Base-by-base conservation (phyloP, 2,113 vertebrate genomes). In the Nerophis lumbriciformis region DNA sequence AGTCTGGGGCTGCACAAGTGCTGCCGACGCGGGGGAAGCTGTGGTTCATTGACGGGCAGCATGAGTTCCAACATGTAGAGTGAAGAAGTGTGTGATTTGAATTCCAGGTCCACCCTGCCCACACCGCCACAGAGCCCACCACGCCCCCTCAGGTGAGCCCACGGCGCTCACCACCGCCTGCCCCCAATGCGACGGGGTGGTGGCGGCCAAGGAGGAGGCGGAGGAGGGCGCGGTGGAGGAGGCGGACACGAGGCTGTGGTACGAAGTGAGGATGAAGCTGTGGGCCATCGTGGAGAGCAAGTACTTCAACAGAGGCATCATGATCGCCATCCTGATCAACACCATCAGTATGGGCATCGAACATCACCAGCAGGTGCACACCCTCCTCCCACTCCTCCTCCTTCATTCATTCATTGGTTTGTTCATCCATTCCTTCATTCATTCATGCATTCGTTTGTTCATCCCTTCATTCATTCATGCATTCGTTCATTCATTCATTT, bases 341-440 rank as follows among this genome's bases (percentile, higher is more conserved):
- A 98, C 95, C 1, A 92, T 97, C 88, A 98, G 95, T 83, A 98
- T 98, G 96, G 96, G 96, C 71, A 97, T 98, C 0, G 96, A 98
- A 80, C 94, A 98, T 80, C 96, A 98, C 0, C 88, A 98, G 48
- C 95, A 98, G 95, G 96, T 95, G 82, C 81, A 28, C 2, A 10
- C 56, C 13, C 37, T 42, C 13, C 14, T 13, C 6, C 11, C 10
- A 9, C 39, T 8, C 5, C 42, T 45, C 12, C 12, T 12, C 42
- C 42, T 45, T 28, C 28, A 28, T 28, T 28, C 28, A 28, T 28
- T 28, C 28, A 3, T 28, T 28, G 1, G 4, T 28, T 1, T 4
- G 28, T 28, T 28, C 28, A 3, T 28, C 28, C 28, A 1, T 28
- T 28, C 28, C 1, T 28, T 28, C 28, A 28, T 28, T 28, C 28